Evolutionary conservation across 2,113 vertebrate species (phyloP), one percentile per base, ranked within the genome.

Genomic region (Zosterops hypoxanthus): DNA sequence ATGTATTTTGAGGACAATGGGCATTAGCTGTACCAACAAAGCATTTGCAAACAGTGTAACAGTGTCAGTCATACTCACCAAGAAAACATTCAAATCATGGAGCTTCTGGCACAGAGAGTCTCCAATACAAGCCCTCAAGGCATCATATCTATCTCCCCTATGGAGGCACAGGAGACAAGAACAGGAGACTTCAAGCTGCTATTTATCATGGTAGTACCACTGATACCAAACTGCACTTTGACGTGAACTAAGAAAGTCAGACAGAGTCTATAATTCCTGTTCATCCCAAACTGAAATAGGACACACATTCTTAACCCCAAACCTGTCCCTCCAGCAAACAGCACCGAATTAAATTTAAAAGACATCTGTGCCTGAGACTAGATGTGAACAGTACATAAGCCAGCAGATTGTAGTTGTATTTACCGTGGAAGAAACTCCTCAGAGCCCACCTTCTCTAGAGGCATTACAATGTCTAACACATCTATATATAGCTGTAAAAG

Each of bases 101-200:
- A 99, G 98, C 66, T 99, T 98, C 86, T 97, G 96, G 96, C 99
- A 99, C 94, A 99, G 95, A 42, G 98, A 97, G 53, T 99, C 97
- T 70, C 99, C 99, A 73, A 99, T 98, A 94, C 99, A 99, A 70
- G 98, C 98, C 92, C 99, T 97, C 91, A 99, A 88, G 56, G 99
- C 99, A 97, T 99, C 99, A 8, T 99, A 99, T 52, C 99, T 98
- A 88, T 99, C 99, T 21, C 99, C 99, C 84, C 98, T 99, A 81
- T 8, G 46, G 20, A 95, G 81, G 88, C 36, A 87, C 2, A 94
- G 21, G 23, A 31, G 17, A 53, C 44, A 95, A 76, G 55, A 94
- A 12, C n/a, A 91, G 19, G 93, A 68, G n/a, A 89, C n/a, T 46
- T 14, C 36, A 88, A 78, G 31, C 13, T 77, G 33, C 39, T 34